Evolutionary conservation across 2,888 invertebrate genomes (phyloP).

Genomic region (Ectemnius cavifrons): DNA sequence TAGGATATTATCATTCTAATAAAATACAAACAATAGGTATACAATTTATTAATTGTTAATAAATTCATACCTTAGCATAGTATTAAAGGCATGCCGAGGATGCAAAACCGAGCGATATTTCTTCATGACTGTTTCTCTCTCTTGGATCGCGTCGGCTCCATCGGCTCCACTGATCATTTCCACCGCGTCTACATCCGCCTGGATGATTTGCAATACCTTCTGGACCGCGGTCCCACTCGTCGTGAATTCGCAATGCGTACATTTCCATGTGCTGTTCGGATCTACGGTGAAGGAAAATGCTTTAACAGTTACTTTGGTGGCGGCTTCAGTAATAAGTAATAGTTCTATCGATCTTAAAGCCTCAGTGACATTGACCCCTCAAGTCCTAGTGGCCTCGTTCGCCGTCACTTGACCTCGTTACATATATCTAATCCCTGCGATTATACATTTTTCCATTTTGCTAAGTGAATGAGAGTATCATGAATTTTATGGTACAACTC

Average conservation of each 20-base stretch:
- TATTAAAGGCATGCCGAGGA: constrained; percentile 86
- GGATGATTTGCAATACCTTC: constrained; percentile 83
- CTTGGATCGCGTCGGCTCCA: constrained; percentile 80
- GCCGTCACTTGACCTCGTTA: neutral
- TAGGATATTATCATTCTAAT: too few species aligned
- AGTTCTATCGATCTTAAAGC: constrained; percentile 4
- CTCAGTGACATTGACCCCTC: neutral
- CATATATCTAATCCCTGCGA: neutral
- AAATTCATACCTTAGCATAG: constrained; percentile 80
- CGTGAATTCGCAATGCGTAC: constrained; percentile 84
- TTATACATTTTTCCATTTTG: neutral
- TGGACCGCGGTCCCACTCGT: constrained; percentile 82
- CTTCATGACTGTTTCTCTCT: constrained; percentile 81
- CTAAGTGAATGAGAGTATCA: neutral
- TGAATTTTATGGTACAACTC: neutral
- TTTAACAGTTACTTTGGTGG: too few species aligned
- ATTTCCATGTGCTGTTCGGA: constrained; percentile 82
- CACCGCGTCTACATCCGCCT: constrained; percentile 83
- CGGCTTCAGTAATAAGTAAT: too few species aligned
- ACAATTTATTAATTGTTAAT: neutral
- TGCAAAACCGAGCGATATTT: constrained; percentile 86
- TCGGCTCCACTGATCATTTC: constrained; percentile 81
- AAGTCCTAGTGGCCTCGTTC: neutral
- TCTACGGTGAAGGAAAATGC: constrained; percentile 75
- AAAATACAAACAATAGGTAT: too few species aligned